Percentiles rank a stretch among this genome's conserved stretches.
Evolutionary conservation across 2,888 invertebrate genomes (phyloP).

Genomic region (Drosophila colorata): DNA sequence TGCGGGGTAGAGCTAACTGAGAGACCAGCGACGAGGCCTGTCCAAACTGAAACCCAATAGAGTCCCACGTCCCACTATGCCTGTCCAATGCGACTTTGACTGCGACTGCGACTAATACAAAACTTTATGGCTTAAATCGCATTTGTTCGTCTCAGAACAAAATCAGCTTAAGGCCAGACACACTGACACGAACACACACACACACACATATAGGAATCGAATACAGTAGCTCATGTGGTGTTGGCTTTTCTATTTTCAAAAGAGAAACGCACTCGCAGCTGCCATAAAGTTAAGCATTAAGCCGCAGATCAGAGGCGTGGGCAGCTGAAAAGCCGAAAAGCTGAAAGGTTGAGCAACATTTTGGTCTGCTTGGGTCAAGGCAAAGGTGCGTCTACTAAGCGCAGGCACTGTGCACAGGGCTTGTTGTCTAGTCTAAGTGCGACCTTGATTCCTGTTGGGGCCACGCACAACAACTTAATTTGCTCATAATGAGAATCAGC

Average conservation of each 20-base stretch:
- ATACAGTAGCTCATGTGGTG: conserved; percentile 61
- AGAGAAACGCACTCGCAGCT: conserved; percentile 65
- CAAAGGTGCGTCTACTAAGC: conserved; percentile 43
- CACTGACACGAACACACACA: conserved; percentile 10
- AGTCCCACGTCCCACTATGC: conserved; percentile 24
- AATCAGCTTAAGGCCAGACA: conserved; percentile 71
- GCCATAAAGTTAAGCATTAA: conserved; percentile 74
- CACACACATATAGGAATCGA: conserved; percentile 9
- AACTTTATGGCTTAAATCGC: conserved; percentile 77
- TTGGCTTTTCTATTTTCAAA: conserved; percentile 69
- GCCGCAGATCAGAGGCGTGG: conserved; percentile 48
- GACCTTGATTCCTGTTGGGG: conserved; percentile 64
- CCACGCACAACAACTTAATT: conserved; percentile 75
- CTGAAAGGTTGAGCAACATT: conserved; percentile 12
- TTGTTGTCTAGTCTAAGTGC: conserved; percentile 35
- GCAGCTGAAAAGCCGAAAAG: conserved; percentile 39
- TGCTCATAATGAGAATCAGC: conserved; percentile 64
- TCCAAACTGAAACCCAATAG: conserved; percentile 26
- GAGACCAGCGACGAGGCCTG: conserved; percentile 20
- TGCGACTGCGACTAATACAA: conserved; percentile 61
- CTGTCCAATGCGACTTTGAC: conserved; percentile 13
- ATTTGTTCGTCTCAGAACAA: conserved; percentile 73
- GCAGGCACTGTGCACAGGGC: conserved; percentile 35
- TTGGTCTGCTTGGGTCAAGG: conserved; percentile 65
- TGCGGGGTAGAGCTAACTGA: conserved; percentile 9